These are phyloP conservation scores for Pogonognathellus flavescens DNA, from an alignment of 1,140 invertebrate genomes.

Conservation along the genomic window DNA sequence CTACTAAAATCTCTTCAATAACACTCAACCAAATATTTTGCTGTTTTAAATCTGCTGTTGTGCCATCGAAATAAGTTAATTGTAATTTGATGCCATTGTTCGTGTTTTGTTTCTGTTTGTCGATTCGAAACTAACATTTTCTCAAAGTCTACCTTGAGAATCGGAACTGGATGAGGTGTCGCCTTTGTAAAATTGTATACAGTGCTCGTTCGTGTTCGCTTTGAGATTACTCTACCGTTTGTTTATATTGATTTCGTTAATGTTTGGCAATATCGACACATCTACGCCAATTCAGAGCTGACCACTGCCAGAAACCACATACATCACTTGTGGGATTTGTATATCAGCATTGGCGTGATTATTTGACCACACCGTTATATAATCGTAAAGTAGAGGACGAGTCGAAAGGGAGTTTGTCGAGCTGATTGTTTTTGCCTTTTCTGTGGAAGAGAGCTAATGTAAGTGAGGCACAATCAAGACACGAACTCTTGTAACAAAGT, in stretches of 20 bases:
- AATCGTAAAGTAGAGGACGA: neutral
- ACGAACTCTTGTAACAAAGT: constrained; percentile 39
- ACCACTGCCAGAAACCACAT: constrained; percentile 14
- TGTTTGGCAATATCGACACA: constrained; percentile 1
- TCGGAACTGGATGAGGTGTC: constrained; percentile 10
- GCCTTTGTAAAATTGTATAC: constrained; percentile 22
- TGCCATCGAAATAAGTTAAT: neutral
- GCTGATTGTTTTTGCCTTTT: neutral
- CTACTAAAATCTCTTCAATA: constrained; percentile 47
- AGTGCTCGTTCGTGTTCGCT: constrained; percentile 41
- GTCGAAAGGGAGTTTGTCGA: neutral
- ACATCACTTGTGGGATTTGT: constrained; percentile 21
- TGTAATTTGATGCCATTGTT: neutral
- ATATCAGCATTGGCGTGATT: constrained; percentile 24
- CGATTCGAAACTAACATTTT: constrained; percentile 15
- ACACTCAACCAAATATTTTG: constrained; percentile 14
- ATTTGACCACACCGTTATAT: constrained; percentile 34
- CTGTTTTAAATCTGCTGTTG: neutral
- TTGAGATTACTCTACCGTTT: constrained; percentile 3
- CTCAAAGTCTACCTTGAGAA: neutral
- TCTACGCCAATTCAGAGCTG: constrained; percentile 11
- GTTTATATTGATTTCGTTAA: constrained; percentile 9
- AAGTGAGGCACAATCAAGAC: constrained; percentile 42
- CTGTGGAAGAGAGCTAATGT: constrained; percentile 27
- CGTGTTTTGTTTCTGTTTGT: constrained; percentile 19